Evolutionary conservation across 1,140 invertebrate species (phyloP).

Genomic region (Uloborus diversus): DNA sequence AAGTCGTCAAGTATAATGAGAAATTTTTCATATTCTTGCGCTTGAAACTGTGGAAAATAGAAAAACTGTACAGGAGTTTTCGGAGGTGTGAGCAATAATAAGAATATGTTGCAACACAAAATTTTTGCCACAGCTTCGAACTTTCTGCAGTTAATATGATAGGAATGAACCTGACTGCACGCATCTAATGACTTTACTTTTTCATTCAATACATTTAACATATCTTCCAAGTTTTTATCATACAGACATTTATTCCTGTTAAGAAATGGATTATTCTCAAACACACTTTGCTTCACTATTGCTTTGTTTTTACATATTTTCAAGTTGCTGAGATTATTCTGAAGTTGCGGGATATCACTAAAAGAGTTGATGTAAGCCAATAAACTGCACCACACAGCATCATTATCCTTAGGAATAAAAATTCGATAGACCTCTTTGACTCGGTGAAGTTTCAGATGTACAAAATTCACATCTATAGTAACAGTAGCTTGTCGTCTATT

Average conservation of each 20-base stretch:
- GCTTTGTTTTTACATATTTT: not conserved
- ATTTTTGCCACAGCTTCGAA: not conserved
- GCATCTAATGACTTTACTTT: not conserved
- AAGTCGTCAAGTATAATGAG: too few species aligned
- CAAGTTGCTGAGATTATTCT: not conserved
- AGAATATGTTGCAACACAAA: not conserved
- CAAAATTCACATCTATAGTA: too few species aligned
- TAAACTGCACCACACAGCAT: not conserved
- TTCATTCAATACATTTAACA: not conserved
- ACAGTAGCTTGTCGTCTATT: too few species aligned
- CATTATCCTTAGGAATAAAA: too few species aligned
- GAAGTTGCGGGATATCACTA: not conserved
- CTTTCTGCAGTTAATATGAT: not conserved
- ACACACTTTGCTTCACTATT: not conserved
- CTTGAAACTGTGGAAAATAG: not conserved
- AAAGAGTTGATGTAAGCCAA: slow-evolving; percentile 4
- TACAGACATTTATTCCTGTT: not conserved
- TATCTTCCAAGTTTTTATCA: not conserved
- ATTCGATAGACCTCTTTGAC: too few species aligned
- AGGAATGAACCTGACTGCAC: not conserved
- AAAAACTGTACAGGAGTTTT: not conserved
- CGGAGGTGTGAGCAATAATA: not conserved
- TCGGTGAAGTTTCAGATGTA: too few species aligned
- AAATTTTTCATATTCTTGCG: too few species aligned
- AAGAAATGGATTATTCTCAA: slow-evolving; percentile 13